phyloP scores from a whole-genome alignment of 64 coral and sea anemone genomes.

The Porites lutea region DNA sequence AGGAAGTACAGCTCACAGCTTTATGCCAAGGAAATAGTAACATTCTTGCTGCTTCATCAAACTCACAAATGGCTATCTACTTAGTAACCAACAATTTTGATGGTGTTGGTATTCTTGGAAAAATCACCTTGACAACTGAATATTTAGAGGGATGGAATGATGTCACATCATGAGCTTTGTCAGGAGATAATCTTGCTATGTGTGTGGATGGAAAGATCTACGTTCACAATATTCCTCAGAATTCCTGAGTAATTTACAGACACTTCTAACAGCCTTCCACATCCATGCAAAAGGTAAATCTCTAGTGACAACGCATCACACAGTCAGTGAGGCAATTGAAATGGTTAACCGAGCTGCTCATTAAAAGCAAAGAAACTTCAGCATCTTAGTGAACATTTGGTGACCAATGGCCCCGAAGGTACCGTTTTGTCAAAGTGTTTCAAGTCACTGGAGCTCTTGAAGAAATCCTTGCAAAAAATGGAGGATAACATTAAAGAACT shows the following conservation, averaged over 20 bases:
- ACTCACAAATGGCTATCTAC: constrained; percentile 18
- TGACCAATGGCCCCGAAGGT: constrained; percentile 52
- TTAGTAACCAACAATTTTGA: constrained; percentile 6
- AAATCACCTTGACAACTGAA: not conserved
- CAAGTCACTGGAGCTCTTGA: constrained; percentile 44
- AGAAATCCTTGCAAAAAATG: constrained; percentile 14
- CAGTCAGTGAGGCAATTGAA: constrained; percentile 29
- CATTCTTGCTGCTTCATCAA: constrained; percentile 24
- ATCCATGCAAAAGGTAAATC: constrained; percentile 31
- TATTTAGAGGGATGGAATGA: constrained; percentile 25
- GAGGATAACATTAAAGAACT: constrained; percentile 40
- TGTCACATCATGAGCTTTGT: constrained; percentile 61
- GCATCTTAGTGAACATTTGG: constrained; percentile 9
- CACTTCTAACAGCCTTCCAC: constrained; percentile 35
- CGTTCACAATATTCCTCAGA: constrained; percentile 58
- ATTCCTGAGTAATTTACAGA: constrained; percentile 37
- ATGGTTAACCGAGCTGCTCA: constrained; percentile 19
- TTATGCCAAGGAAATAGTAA: constrained; percentile 21
- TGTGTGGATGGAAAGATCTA: constrained; percentile 45
- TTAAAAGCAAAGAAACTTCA: not conserved
- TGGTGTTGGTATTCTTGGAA: not conserved
- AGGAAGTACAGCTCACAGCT: constrained; percentile 23
- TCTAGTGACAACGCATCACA: not conserved
- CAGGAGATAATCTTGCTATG: constrained; percentile 55
- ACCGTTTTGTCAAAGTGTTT: constrained; percentile 52